phyloP scores from a whole-genome alignment of 2,888 invertebrate genomes.

The Meiosimyza decipiens region DNA sequence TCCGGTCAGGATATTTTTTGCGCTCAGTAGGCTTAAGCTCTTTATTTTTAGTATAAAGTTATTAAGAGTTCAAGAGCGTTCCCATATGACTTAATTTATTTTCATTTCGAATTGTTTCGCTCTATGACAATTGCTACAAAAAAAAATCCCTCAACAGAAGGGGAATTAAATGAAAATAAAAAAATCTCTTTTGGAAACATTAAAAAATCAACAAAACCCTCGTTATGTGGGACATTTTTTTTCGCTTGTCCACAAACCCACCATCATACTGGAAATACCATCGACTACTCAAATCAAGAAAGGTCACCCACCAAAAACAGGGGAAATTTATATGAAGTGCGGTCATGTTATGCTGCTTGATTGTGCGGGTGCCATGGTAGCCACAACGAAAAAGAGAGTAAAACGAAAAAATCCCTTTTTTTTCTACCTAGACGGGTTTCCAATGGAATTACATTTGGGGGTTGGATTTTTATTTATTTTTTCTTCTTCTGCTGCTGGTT shows the following conservation, averaged over 20 bases:
- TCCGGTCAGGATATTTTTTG: too few relatives aligned
- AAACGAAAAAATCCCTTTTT: conserved; percentile 38
- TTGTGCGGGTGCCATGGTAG: conserved; percentile 45
- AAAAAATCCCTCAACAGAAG: too few relatives aligned
- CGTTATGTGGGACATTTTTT: conserved; percentile 22
- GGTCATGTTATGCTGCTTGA: conserved; percentile 55
- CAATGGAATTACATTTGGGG: conserved; percentile 38
- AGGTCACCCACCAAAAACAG: conserved; percentile 19
- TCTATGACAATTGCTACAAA: too few relatives aligned
- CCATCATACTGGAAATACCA: conserved; percentile 2
- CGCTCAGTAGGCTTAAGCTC: too few relatives aligned
- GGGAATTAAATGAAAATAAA: too few relatives aligned
- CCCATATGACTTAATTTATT: too few relatives aligned
- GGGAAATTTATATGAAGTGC: conserved; percentile 51
- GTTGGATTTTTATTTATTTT: conserved; percentile 11
- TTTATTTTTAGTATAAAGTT: too few relatives aligned
- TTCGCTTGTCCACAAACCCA: not conserved
- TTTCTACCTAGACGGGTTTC: conserved; percentile 31
- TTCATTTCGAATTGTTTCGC: too few relatives aligned
- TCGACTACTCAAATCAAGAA: conserved; percentile 2
- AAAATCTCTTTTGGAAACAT: not conserved
- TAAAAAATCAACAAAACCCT: conserved; percentile 16
- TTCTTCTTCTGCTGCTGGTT: conserved; percentile 18
- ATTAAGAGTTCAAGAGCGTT: too few relatives aligned
- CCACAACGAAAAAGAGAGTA: conserved; percentile 47